Base-by-base conservation (phyloP, 2,797 vertebrate species). In the Halcyon chelicuti region DNA sequence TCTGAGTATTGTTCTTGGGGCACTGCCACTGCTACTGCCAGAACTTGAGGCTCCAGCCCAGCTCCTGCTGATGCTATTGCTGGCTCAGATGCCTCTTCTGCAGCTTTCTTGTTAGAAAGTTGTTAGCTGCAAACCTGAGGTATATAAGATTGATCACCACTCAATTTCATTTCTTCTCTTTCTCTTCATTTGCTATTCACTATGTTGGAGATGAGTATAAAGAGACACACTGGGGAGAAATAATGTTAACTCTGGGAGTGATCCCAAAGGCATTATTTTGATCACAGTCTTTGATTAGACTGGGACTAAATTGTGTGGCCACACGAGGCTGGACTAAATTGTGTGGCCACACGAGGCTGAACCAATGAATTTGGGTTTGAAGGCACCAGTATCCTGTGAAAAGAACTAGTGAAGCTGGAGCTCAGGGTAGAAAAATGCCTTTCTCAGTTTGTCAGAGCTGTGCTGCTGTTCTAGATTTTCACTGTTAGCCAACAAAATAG, bases 21-120 rank as follows among this genome's bases (percentile, higher is more conserved):
- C 78, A 8, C 57, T 83, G 95, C 91, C 72, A 90, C 77, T 65
- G 85, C 91, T 93, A 35, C 86, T 93, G 89, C 75, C 81, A 86
- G 84, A 62, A 46, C 37, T 6, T 13, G 67, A 80, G 78, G 68
- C 78, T 82, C 60, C 72, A 92, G 86, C 84, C 82, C 84, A 52
- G 81, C 84, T 72, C 39, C 81, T 80, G n/a, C 74, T 90, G 86
- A 23, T 75, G 72, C 76, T 76, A 2, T 42, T 92, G 66, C 83
- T 95, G 94, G 37, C 81, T 86, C n/a, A 2, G 58, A 22, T 61
- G 44, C 20, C 16, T 85, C 75, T 87, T 61, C 57, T 74, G 54
- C 46, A 91, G 78, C 58, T 86, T 72, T 77, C 39, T 92, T 46
- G 29, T 77, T 61, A 44, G 37, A 33, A 16, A 37, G 22, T 44